Evolutionary conservation across 2,797 vertebrate genomes (phyloP).

Genomic region (Cirrhinus molitorella): DNA sequence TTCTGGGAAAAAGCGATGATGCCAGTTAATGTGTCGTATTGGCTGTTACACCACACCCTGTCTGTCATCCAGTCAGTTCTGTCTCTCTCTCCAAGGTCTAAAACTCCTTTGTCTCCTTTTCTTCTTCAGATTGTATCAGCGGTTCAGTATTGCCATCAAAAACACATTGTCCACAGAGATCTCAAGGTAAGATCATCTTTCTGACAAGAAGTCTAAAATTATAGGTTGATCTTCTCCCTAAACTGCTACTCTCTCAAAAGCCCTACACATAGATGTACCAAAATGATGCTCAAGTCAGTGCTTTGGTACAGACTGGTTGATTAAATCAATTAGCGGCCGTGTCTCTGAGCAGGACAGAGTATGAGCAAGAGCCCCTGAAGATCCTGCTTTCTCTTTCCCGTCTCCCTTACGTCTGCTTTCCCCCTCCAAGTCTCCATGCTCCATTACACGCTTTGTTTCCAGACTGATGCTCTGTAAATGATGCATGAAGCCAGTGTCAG

Average conservation of each 20-base stretch:
- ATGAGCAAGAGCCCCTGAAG: conserved; percentile 17
- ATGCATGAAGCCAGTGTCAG: conserved; percentile 45
- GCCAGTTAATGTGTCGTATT: conserved; percentile 46
- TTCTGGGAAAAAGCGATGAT: conserved; percentile 55
- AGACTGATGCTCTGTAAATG: conserved; percentile 52
- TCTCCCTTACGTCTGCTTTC: background rate
- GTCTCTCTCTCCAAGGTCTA: background rate
- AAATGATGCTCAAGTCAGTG: background rate
- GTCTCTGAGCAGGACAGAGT: conserved; percentile 13
- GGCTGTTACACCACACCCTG: conserved; percentile 42
- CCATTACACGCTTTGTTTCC: conserved; percentile 43
- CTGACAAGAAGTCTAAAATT: background rate
- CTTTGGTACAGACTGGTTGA: background rate
- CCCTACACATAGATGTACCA: background rate
- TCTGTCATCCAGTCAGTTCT: too few relatives aligned
- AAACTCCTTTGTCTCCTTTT: conserved; percentile 50
- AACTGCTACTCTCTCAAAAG: background rate
- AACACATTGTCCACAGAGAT: conserved; percentile 92
- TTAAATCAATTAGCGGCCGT: background rate
- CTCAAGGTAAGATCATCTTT: conserved; percentile 82
- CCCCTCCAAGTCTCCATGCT: background rate
- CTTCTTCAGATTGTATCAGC: conserved; percentile 87
- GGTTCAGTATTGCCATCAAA: conserved; percentile 95
- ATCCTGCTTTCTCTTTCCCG: conserved; percentile 2
- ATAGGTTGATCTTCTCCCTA: background rate